These are phyloP conservation scores for Polypterus bichir DNA, from an alignment of 2,113 vertebrate species.

Conservation along the genomic window DNA sequence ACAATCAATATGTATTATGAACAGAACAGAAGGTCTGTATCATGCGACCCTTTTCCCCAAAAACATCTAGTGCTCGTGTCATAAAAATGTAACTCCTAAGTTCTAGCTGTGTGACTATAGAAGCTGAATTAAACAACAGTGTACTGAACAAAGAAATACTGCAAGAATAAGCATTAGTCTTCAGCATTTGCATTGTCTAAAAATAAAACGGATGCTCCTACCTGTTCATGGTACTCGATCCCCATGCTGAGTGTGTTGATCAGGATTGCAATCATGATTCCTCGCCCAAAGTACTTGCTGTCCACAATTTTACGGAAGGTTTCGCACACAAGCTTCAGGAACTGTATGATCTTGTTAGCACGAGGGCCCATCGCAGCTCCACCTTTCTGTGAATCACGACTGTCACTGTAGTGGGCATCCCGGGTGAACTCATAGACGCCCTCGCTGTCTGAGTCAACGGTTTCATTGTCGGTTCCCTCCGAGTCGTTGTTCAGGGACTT, in stretches of 20 bases:
- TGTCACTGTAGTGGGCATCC: slow-evolving; percentile 69
- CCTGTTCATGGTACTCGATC: slow-evolving; percentile 95
- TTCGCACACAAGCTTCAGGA: slow-evolving; percentile 81
- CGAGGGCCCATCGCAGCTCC: slow-evolving; percentile 37
- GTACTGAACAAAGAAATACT: too few relatives aligned
- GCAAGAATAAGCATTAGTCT: too few relatives aligned
- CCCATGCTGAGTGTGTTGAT: slow-evolving; percentile 98
- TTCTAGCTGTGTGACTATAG: too few relatives aligned
- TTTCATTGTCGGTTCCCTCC: slow-evolving; percentile 58
- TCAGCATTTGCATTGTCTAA: too few relatives aligned
- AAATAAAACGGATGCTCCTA: slow-evolving; percentile 24
- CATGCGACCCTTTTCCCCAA: too few relatives aligned
- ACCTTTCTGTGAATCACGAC: slow-evolving; percentile 51
- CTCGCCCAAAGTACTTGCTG: slow-evolving; percentile 94
- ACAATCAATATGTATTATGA: too few relatives aligned
- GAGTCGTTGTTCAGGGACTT: slow-evolving; percentile 49
- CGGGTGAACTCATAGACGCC: slow-evolving; percentile 82
- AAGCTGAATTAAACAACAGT: too few relatives aligned
- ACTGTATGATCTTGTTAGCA: slow-evolving; percentile 50
- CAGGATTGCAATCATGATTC: slow-evolving; percentile 97
- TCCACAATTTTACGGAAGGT: slow-evolving; percentile 93
- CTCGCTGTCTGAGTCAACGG: slow-evolving; percentile 75
- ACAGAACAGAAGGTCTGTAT: too few relatives aligned
- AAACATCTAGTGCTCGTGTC: too few relatives aligned
- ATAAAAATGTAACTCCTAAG: too few relatives aligned